Evolutionary conservation across 2,797 vertebrate species (phyloP), one percentile per base, ranked within the genome.

Genomic region (Xyrichtys novacula): DNA sequence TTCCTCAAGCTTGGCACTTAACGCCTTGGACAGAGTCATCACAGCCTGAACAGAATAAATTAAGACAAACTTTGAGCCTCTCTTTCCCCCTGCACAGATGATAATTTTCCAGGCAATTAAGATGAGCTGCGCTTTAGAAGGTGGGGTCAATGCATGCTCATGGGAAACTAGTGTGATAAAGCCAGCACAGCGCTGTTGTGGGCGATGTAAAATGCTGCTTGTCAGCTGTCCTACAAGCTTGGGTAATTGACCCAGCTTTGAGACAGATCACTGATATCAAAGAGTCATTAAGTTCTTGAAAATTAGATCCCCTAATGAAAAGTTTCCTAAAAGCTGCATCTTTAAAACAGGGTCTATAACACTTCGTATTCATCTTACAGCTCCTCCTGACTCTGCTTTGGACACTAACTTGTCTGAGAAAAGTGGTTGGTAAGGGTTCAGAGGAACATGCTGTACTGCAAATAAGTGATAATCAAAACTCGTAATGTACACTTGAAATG

Each of bases 31-130:
- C 86, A 69, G 80, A 87, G 74, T 78, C 68, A 73, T 84, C 68
- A 64, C 69, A 29, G 65, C 71, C 57, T 57, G 65, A 46, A 84
- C 72, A 62, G 82, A 82, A 74, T 77, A 80, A 83, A 88, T 81
- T 70, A 81, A 84, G 77, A 72, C 62, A 79, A 88, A 86, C 71
- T 85, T 73, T 52, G 65, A 82, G 75, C 77, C 68, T 67, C 17
- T 58, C 76, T 66, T n/a, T 82, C 79, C 81, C 74, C 61, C 74
- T 43, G 84, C 78, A 76, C 89, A 90, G 89, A 89, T 87, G 89
- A 89, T 83, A 36, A 87, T 89, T 92, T 92, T 89, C 87, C 85
- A 89, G 86, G 81, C 88, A 91, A 91, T 91, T 91, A 91, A 86
- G 86, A 86, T 17, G 76, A 74, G 84, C 75, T 65, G 72, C 44